Percentiles rank a stretch among this genome's conserved stretches.
Conservation (phyloP, 2,888 invertebrate species). For the Nemoura dubitans region DNA sequence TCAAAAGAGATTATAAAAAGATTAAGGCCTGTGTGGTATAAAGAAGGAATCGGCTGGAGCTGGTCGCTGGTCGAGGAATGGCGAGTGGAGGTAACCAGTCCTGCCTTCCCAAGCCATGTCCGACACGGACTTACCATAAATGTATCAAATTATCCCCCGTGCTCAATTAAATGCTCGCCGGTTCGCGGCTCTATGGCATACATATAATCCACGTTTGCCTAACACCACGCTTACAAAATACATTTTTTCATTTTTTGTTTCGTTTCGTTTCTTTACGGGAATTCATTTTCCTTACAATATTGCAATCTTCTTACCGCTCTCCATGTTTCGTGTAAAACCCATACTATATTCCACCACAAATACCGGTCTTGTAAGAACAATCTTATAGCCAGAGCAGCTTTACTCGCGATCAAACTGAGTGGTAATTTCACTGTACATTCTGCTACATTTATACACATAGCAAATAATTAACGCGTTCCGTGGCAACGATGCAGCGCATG, state of each 20-base stretch:
- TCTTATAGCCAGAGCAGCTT: not conserved
- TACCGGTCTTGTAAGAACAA: not conserved
- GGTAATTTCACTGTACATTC: not conserved
- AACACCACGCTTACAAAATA: not conserved
- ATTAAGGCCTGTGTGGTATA: not conserved
- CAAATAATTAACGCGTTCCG: not conserved
- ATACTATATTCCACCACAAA: not conserved
- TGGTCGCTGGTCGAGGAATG: not conserved
- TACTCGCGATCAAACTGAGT: not conserved
- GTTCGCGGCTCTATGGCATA: not conserved
- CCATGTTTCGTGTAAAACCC: not conserved
- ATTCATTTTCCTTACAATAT: not conserved
- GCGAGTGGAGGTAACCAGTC: not conserved
- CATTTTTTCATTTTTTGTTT: not conserved
- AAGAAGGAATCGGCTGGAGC: not conserved
- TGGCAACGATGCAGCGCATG: not conserved
- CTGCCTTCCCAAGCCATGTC: not conserved
- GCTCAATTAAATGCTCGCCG: not conserved
- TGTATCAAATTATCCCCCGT: not conserved
- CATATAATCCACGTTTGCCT: not conserved
- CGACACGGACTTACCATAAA: not conserved
- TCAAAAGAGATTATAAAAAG: not conserved
- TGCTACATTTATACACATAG: not conserved
- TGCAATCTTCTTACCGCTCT: not conserved
- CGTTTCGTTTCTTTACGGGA: not conserved